Base-by-base conservation (phyloP, 2,113 vertebrate genomes). In the Caranx melampygus region DNA sequence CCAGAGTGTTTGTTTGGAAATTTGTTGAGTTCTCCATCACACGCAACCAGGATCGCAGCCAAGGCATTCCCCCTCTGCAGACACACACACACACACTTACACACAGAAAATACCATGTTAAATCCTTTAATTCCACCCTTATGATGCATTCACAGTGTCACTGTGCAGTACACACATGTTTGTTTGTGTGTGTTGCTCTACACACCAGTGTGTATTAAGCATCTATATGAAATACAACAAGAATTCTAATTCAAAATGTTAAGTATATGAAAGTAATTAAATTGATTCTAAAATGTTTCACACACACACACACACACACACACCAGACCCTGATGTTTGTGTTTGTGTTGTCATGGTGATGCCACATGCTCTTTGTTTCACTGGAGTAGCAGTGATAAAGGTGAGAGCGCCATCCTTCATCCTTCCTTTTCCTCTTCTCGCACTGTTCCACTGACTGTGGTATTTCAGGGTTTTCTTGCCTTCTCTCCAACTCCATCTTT, bases 1-100 rank as follows among this genome's bases (percentile, higher is more conserved):
- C 96, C 96, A 97, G 96, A 96, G 93, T 93, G 86, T 95, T 95
- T 94, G 93, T 95, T 96, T 95, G 94, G 94, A 96, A 96, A 95
- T 95, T 91, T 95, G 94, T 95, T 93, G 93, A 89, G 91, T 94
- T 94, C 86, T 91, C 87, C 91, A 95, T 95, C 92, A 91, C 94
- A 94, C n/a, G 73, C 88, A 89, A 94, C 92, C 92, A 91, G 61
- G 88, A 87, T 79, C 33, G 72, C 78, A 85, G 92, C 94, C 94
- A 95, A 95, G 86, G 83, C 89, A 88, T 85, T 82, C 81, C 77
- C 77, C 85, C 69, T 65, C 65, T 68, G 37, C 21, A 66, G 69
- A 76, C 67, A 86, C 79, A 74, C 51, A 78, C 62, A 75, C 74
- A 81, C 71, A 72, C 73, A 58, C 47, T 65, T 54, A 75, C 16